These are phyloP conservation scores for Echinarachnius parma DNA, from an alignment of 53 echinoderm and acorn worm genomes.

Conservation along the genomic window DNA sequence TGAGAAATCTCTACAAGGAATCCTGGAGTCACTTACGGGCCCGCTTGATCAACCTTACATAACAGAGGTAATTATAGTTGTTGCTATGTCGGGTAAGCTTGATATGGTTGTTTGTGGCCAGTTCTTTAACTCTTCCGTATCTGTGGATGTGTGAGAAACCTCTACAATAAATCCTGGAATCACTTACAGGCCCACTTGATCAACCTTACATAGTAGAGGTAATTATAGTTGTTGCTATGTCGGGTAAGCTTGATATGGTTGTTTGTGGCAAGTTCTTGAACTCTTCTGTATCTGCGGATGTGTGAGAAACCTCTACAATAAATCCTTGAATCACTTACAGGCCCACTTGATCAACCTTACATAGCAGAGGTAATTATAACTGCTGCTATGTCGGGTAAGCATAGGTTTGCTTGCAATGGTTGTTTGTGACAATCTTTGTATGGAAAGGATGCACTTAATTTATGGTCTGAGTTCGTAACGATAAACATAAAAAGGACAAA, in stretches of 20 bases:
- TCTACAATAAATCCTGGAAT: slow-evolving; percentile 3
- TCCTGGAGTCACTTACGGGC: slow-evolving; percentile 15
- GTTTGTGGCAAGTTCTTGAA: too few species aligned
- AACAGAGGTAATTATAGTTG: slow-evolving; percentile 21
- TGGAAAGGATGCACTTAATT: too few species aligned
- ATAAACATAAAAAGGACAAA: too few species aligned
- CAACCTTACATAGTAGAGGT: slow-evolving; percentile 27
- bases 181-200: slow-evolving; percentile 3
- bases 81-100: too few species aligned
- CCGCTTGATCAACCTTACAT: slow-evolving; percentile 9
- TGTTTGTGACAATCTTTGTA: too few species aligned
- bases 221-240: too few species aligned
- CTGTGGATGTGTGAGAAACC: slow-evolving; percentile 25
- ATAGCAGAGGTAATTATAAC: slow-evolving; percentile 22
- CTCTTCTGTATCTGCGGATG: slow-evolving; percentile 22
- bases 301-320: slow-evolving; percentile 10
- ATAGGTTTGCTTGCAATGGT: too few species aligned
- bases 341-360: slow-evolving; percentile 8
- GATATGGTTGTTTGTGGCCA: too few species aligned
- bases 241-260: too few species aligned
- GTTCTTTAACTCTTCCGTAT: slow-evolving; percentile 19
- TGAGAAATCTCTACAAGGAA: slow-evolving; percentile 7
- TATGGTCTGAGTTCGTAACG: too few species aligned
- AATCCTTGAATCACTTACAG: slow-evolving; percentile 14
- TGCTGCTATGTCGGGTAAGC: too few species aligned